These are phyloP conservation scores for Pomacea canaliculata DNA, from an alignment of 2,888 invertebrate genomes.

Conservation along the genomic window DNA sequence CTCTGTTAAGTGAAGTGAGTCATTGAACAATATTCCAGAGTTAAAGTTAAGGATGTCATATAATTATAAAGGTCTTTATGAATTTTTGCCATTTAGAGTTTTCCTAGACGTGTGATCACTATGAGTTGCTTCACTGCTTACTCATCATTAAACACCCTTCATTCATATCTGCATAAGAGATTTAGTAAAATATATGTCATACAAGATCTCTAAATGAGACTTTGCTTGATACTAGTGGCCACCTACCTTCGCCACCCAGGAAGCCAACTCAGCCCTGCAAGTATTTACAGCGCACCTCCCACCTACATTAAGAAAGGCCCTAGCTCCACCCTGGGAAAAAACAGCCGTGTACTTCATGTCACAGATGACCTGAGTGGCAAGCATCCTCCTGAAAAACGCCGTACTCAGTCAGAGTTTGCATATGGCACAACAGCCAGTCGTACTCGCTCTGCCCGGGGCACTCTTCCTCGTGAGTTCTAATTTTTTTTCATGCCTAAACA, in stretches of 20 bases:
- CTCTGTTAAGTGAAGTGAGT: too few species aligned
- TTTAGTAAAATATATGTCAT: too few species aligned
- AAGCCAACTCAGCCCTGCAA: conserved; percentile 38
- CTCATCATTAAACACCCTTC: too few species aligned
- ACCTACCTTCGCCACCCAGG: conserved; percentile 54
- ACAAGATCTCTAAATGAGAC: too few species aligned
- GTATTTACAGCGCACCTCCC: conserved; percentile 56
- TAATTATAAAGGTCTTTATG: too few species aligned
- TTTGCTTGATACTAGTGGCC: conserved; percentile 22
- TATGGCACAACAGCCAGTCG: conserved; percentile 35
- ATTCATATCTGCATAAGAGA: too few species aligned
- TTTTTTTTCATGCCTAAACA: background rate
- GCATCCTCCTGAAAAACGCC: conserved; percentile 44
- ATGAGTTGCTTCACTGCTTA: too few species aligned
- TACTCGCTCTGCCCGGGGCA: conserved; percentile 47
- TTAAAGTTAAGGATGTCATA: too few species aligned
- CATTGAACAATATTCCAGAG: too few species aligned
- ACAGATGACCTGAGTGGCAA: conserved; percentile 61
- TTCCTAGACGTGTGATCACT: too few species aligned
- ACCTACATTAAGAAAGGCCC: conserved; percentile 44
- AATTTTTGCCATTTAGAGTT: too few species aligned
- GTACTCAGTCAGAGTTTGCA: conserved; percentile 51
- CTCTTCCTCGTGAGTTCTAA: conserved; percentile 53
- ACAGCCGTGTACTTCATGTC: conserved; percentile 52
- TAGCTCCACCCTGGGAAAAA: conserved; percentile 42